Evolutionary conservation across 2,888 invertebrate genomes (phyloP), one percentile per base, ranked within the genome.

Genomic region (Xestia ashworthii): DNA sequence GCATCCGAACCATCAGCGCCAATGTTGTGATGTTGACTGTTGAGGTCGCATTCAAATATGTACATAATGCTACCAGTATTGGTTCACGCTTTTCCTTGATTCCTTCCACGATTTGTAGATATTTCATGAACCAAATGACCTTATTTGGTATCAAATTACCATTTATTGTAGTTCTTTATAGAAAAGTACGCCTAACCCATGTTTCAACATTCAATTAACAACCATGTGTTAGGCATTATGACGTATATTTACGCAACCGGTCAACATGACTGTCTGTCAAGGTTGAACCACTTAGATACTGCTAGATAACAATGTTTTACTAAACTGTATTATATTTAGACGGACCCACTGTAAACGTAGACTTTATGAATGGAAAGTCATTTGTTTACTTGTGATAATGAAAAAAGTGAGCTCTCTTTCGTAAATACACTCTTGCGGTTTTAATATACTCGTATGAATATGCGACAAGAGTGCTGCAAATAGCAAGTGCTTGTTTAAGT

Each of bases 261-360:
- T 69, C 75, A 80, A 71, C 65, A 72, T 75, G 79, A 76, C 82
- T 68, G 71, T 64, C 53, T 69, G 65, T 66, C 81, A 88, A 86
- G 85, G 82, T 50, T 71, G 69, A 69, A 78, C 79, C 74, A 78
- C 75, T 86, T 84, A 82, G 84, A 83, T 81, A 81, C 76, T 74
- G 67, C 71, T 74, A 82, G 76, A 86, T 84, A 83, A 87, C 65
- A 78, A n/a, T 69, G 71, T 80, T 82, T 71, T 69, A 76, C 77
- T 55, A 71, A 58, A 74, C 60, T 78, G 55, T 71, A 75, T 83
- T 74, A 80, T 71, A 74, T 76, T 73, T 84, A 73, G 70, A 77
- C 76, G 50, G 46, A 44, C 58, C 62, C 8, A 58, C 48, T 58
- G 74, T 83, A 74, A 83, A 83, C 69, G 74, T 64, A 41, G 48